Evolutionary conservation across 2,888 invertebrate genomes (phyloP).

Genomic region (Chironomus riparius): DNA sequence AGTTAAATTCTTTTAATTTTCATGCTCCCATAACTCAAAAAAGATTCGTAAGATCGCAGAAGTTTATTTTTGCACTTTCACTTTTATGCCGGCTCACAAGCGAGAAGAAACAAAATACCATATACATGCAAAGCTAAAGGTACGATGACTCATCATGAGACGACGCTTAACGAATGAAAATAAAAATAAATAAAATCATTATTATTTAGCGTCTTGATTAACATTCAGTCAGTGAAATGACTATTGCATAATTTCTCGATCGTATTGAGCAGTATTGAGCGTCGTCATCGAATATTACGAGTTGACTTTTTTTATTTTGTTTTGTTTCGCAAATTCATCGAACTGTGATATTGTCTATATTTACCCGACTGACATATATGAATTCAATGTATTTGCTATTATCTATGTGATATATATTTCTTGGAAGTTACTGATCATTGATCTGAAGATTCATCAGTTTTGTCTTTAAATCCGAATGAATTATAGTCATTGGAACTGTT

Average conservation of each 20-base stretch:
- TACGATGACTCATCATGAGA: not conserved
- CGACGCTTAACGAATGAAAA: not conserved
- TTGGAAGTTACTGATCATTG: not conserved
- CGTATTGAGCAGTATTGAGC: not conserved
- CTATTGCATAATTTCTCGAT: not conserved
- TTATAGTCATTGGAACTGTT: not conserved
- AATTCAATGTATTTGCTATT: too few relatives aligned
- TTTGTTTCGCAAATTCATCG: not conserved
- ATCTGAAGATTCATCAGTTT: not conserved
- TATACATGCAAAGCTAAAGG: not conserved
- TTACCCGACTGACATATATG: too few relatives aligned
- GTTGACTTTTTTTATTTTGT: not conserved
- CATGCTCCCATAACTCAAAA: not conserved
- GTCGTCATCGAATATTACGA: not conserved
- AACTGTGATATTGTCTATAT: too few relatives aligned
- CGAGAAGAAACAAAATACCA: not conserved
- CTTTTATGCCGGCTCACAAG: not conserved
- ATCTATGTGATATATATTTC: too few relatives aligned
- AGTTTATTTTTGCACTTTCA: not conserved
- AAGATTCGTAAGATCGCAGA: too few relatives aligned
- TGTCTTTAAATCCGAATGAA: not conserved
- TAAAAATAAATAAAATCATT: not conserved
- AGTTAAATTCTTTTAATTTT: too few relatives aligned
- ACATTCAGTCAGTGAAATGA: not conserved
- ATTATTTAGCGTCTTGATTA: not conserved